Base-by-base conservation (phyloP, 2,797 vertebrate species). In the Brotula barbata region DNA sequence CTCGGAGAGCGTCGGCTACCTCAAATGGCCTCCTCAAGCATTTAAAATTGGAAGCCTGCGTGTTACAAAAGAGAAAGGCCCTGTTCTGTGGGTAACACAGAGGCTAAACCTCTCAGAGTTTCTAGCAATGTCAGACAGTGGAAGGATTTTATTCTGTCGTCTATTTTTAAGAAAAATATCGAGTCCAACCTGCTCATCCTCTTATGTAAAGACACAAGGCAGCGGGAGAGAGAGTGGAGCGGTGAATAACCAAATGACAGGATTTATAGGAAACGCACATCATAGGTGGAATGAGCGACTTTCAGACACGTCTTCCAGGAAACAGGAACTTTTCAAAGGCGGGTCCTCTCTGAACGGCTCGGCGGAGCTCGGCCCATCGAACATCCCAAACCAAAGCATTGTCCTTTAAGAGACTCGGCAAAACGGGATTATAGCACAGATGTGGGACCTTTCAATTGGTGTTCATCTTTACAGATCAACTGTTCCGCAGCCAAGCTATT, bases 61-160 rank as follows among this genome's bases (percentile, higher is more conserved):
- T 59, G 54, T 57, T 49, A 69, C 50, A 55, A 68, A 71, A 50
- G 22, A 36, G 52, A 46, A 54, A 43, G 9, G 41, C 20, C n/a
- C 14, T 66, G 37, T 49, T 64, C 54, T 33, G 31, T 4, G 3
- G 25, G 3, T 28, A 4, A 7, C 25, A 28, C 25, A 59, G 16
- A 68, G 47, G 45, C 58, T 58, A 48, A 58, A 52, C 44, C 68
- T 60, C 55, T 64, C 37, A 22, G 46, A 50, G 19, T 71, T 47
- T 52, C 36, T 70, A 42, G 56, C 42, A 55, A 40, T 68, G 45
- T 64, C 67, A 75, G 51, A 68, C 62, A 46, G 58, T 39, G 42
- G 34, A 71, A 43, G 39, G 43, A 60, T 53, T 64, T 15, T 71
- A 60, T 49, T 62, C 13, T 70, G 63, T 55, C 42, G 42, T 48